Evolutionary conservation across 2,888 invertebrate species (phyloP).

Genomic region (Cephus spinipes): DNA sequence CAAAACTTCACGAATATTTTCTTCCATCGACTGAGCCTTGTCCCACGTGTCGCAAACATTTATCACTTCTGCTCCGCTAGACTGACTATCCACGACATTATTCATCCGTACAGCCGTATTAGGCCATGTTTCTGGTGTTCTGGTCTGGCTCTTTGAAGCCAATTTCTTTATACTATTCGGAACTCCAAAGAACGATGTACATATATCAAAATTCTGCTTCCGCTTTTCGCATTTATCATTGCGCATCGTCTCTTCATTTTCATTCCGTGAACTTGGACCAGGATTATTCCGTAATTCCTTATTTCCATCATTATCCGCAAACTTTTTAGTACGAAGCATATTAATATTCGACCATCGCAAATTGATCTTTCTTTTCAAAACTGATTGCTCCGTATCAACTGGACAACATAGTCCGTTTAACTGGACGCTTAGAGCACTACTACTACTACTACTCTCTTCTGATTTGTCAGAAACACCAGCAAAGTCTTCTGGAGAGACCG

Average conservation of each 20-base stretch:
- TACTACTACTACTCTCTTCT: background rate
- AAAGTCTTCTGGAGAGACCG: slow-evolving; percentile 49
- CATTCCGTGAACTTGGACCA: background rate
- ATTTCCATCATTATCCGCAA: background rate
- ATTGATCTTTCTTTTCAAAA: background rate
- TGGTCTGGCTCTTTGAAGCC: background rate
- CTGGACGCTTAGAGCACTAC: background rate
- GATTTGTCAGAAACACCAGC: slow-evolving; percentile 27
- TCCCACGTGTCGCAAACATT: background rate
- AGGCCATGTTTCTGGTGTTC: background rate
- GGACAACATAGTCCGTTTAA: background rate
- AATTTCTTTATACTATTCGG: background rate
- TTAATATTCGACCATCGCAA: background rate
- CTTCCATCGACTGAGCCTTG: background rate
- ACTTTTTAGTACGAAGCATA: background rate
- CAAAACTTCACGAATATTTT: background rate
- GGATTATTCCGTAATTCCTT: background rate
- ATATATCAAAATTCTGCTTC: background rate
- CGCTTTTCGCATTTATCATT: background rate
- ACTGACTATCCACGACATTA: background rate
- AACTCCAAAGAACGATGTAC: background rate
- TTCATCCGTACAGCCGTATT: background rate
- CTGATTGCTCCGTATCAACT: background rate
- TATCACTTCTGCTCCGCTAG: background rate
- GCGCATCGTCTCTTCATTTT: background rate